Percentiles rank a stretch among this genome's conserved stretches.
Conservation (phyloP, 2,797 vertebrate species). For the Enteromius fasciolatus region DNA sequence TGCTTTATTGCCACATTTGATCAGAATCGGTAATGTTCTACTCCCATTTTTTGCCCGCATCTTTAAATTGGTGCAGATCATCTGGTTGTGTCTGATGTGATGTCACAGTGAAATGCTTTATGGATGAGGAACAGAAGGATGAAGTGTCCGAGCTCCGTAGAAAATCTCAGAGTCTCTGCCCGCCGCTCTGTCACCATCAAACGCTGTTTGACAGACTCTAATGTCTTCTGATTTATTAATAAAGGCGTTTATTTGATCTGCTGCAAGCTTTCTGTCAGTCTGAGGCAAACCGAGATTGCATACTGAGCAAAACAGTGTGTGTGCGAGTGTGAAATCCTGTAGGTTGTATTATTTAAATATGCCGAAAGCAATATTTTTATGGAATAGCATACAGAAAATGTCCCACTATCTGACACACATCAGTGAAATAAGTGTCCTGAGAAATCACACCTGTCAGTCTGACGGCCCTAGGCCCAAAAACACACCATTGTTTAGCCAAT, state of each 20-base stretch:
- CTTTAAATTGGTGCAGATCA: not conserved
- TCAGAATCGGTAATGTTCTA: not conserved
- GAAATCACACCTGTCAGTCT: conserved; percentile 12
- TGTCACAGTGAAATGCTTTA: not conserved
- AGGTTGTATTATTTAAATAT: conserved; percentile 42
- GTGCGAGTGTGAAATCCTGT: conserved; percentile 34
- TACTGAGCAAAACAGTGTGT: conserved; percentile 7
- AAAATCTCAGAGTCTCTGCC: conserved; percentile 18
- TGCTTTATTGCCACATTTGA: not conserved
- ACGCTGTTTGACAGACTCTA: conserved; percentile 44
- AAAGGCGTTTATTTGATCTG: conserved; percentile 42
- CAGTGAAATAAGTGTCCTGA: conserved; percentile 15
- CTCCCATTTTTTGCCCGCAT: not conserved
- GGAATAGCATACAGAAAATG: conserved; percentile 10
- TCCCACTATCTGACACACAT: not conserved
- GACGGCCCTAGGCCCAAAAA: not conserved
- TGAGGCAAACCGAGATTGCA: not conserved
- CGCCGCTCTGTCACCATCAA: conserved; percentile 27
- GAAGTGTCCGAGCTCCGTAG: not conserved
- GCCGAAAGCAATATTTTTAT: conserved; percentile 9
- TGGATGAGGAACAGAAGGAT: not conserved
- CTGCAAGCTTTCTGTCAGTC: conserved; percentile 25
- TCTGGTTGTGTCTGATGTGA: not conserved
- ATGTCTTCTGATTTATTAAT: conserved; percentile 55
- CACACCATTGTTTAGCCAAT: conserved; percentile 16